These are phyloP conservation scores for Dryadula phaetusa DNA, from an alignment of 2,888 invertebrate species.

Conservation along the genomic window DNA sequence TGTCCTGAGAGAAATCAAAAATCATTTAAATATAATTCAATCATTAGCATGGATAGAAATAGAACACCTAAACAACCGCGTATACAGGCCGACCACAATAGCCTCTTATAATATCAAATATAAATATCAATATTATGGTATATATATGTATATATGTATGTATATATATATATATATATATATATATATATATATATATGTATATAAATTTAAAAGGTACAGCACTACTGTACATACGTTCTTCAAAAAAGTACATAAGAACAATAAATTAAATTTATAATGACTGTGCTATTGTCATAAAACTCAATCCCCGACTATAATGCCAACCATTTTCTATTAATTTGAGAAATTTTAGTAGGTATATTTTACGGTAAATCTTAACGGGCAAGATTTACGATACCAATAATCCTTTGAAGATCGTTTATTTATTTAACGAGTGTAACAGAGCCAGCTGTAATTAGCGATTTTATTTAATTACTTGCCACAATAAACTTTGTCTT, in stretches of 20 bases:
- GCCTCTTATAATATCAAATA: too few species aligned
- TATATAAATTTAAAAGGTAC: background rate
- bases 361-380: slow-evolving; percentile 26
- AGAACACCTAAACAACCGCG: too few species aligned
- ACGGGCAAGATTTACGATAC: slow-evolving; percentile 30
- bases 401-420: slow-evolving; percentile 32
- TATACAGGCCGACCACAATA: too few species aligned
- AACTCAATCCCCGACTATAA: background rate
- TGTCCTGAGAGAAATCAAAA: too few species aligned
- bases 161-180: too few species aligned
- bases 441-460: slow-evolving; percentile 12
- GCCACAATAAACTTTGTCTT: slow-evolving; percentile 14
- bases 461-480: slow-evolving; percentile 18
- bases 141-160: too few species aligned
- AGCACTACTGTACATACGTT: too few species aligned
- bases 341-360: slow-evolving; percentile 6
- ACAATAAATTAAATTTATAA: background rate
- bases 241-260: background rate
- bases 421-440: slow-evolving; percentile 33
- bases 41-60: too few species aligned
- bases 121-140: too few species aligned
- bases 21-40: too few species aligned
- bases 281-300: background rate
- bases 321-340: slow-evolving; percentile 6
- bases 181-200: background rate